phyloP scores from a whole-genome alignment of 2,113 vertebrate genomes.

The Pseudorasbora parva region DNA sequence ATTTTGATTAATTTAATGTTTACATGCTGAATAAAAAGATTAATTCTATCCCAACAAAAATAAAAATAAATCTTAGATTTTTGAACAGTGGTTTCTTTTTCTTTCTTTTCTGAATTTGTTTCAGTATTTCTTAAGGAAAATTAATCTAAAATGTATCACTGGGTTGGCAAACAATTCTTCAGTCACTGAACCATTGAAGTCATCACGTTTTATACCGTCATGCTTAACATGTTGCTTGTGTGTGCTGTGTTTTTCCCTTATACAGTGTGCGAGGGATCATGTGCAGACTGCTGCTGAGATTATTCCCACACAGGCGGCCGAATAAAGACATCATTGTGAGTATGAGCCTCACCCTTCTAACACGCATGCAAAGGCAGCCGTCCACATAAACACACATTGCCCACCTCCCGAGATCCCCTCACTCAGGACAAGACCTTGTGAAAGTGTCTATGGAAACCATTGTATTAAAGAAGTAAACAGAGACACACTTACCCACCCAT shows the following conservation, averaged over 20 bases:
- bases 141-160: background rate
- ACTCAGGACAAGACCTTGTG: constrained; percentile 30
- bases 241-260: background rate
- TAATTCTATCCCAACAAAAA: too few relatives aligned
- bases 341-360: constrained; percentile 37
- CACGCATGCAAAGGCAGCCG: background rate
- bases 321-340: constrained; percentile 53
- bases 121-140: background rate
- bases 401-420: constrained; percentile 13
- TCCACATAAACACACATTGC: constrained; percentile 27
- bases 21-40: too few relatives aligned
- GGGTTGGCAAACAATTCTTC: background rate
- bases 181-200: background rate
- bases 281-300: background rate
- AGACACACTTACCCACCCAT: constrained; percentile 33
- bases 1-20: too few relatives aligned
- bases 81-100: too few relatives aligned
- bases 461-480: constrained; percentile 45
- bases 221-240: constrained; percentile 14
- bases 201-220: background rate
- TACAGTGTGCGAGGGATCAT: background rate
- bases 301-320: background rate
- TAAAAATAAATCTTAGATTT: too few relatives aligned
- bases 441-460: constrained; percentile 52
- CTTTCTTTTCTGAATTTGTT: background rate